Evolutionary conservation across 2,113 vertebrate species (phyloP), one percentile per base, ranked within the genome.

Genomic region (Asarcornis scutulata): DNA sequence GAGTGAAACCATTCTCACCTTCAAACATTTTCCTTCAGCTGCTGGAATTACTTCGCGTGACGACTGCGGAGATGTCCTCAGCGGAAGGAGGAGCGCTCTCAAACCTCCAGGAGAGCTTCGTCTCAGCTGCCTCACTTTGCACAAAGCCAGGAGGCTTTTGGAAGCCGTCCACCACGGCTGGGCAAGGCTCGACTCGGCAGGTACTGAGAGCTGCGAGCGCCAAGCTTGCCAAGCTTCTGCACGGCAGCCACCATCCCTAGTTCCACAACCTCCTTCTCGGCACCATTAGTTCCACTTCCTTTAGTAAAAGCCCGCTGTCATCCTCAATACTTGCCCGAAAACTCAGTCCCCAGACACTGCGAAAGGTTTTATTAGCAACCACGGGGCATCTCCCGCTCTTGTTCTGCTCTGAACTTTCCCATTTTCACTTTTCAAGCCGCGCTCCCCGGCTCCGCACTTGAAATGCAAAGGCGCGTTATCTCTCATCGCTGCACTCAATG

Each of bases 121-220:
- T 8, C 83, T n/a, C 2, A 0, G 17, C 60, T 1, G 9, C 40
- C 52, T 44, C 1, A 0, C 68, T 67, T 26, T 2, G 3, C 1
- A 32, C 1, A 6, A 21, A n/a, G 22, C 5, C 72, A 29, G 73
- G 68, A 38, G 48, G 86, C 42, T 74, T 38, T 11, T 31, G 79
- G 76, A 53, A 16, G 58, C 48, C 26, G 62, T 6, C 56, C n/a
- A 0, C 3, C n/a, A 5, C 0, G 3, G 29, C 7, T 8, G 38
- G 82, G 80, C 53, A 74, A 23, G 60, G 78, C 62, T 87, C 1
- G 2, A 14, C 25, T 32, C 13, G 3, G 25, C 55, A 80, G 69
- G n/a, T 13, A 4, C 42, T 2, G 6, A 44, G 36, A 50, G 27
- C 14, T n/a, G 55, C 40, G 23, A 46, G 73, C 32, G 17, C 36